These are phyloP conservation scores for Tanytarsus gracilentus DNA, from an alignment of 2,888 invertebrate species.

Conservation along the genomic window DNA sequence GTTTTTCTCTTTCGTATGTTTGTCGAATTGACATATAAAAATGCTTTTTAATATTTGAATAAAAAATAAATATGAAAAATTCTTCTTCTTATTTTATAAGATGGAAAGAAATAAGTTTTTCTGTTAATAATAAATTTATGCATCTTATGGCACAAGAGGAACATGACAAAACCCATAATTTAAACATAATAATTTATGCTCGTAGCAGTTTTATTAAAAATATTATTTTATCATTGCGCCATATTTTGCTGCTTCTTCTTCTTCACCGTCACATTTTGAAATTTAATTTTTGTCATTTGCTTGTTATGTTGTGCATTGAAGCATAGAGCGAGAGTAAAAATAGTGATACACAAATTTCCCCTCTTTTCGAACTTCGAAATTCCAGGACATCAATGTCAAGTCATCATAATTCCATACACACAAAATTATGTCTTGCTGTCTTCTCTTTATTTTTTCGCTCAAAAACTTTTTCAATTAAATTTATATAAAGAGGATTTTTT, in stretches of 20 bases:
- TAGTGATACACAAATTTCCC: slow-evolving; percentile 9
- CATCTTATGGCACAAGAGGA: neutral
- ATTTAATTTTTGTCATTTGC: neutral
- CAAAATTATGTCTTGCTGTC: neutral
- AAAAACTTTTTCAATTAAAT: slow-evolving; percentile 28
- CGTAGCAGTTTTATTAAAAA: slow-evolving; percentile 20
- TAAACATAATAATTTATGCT: slow-evolving; percentile 16
- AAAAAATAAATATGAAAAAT: slow-evolving; percentile 8
- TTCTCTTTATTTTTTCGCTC: too few relatives aligned
- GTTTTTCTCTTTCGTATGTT: slow-evolving; percentile 9
- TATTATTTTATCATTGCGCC: slow-evolving; percentile 11
- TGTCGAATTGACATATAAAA: slow-evolving; percentile 4
- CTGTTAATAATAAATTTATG: neutral
- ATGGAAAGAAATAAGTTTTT: neutral
- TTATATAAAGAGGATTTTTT: slow-evolving; percentile 22
- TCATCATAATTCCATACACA: neutral
- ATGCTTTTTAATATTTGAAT: slow-evolving; percentile 4
- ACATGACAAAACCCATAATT: slow-evolving; percentile 21
- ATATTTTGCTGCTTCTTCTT: neutral
- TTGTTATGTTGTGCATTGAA: neutral
- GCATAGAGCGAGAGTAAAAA: neutral
- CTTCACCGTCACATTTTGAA: neutral
- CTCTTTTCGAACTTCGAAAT: slow-evolving; percentile 26
- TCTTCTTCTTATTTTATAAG: neutral
- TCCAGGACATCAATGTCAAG: slow-evolving; percentile 20